Percentiles rank a stretch among this genome's conserved stretches.
phyloP scores from a whole-genome alignment of 1,140 invertebrate species.

The Papilio aristodemus region DNA sequence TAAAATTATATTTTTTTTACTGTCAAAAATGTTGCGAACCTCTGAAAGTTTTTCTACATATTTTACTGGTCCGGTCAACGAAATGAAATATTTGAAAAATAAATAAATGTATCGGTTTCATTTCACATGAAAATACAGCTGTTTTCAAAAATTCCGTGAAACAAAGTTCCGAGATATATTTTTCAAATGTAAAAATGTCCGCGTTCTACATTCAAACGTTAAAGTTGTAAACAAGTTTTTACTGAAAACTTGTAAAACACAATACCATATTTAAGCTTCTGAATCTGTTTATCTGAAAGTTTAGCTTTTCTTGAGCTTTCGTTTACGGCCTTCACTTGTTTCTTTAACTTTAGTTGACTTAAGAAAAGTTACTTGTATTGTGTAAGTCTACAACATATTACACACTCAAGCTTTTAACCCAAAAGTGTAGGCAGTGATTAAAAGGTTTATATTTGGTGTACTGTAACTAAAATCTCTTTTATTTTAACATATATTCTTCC shows the following conservation, averaged over 20 bases:
- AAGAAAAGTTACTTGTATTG: background rate
- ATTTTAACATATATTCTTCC: too few relatives aligned
- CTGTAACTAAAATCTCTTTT: too few relatives aligned
- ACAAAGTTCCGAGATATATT: background rate
- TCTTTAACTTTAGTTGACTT: background rate
- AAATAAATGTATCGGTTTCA: too few relatives aligned
- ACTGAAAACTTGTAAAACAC: background rate
- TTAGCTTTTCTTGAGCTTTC: constrained; percentile 10
- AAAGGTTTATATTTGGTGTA: too few relatives aligned
- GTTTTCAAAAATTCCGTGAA: background rate
- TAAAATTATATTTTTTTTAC: too few relatives aligned
- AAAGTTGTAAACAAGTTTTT: constrained; percentile 1
- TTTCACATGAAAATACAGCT: background rate
- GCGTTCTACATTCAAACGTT: constrained; percentile 1
- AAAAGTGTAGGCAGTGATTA: too few relatives aligned
- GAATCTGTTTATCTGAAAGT: constrained; percentile 20
- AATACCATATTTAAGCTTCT: background rate
- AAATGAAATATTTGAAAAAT: too few relatives aligned
- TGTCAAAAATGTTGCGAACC: too few relatives aligned
- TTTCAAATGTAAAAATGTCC: background rate
- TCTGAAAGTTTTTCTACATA: too few relatives aligned
- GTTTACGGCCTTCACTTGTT: constrained; percentile 3
- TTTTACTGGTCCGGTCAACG: too few relatives aligned
- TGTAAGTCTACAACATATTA: too few relatives aligned
- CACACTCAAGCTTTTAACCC: too few relatives aligned